Base-by-base conservation (phyloP, 2,888 invertebrate genomes). In the Candidula unifasciata region DNA sequence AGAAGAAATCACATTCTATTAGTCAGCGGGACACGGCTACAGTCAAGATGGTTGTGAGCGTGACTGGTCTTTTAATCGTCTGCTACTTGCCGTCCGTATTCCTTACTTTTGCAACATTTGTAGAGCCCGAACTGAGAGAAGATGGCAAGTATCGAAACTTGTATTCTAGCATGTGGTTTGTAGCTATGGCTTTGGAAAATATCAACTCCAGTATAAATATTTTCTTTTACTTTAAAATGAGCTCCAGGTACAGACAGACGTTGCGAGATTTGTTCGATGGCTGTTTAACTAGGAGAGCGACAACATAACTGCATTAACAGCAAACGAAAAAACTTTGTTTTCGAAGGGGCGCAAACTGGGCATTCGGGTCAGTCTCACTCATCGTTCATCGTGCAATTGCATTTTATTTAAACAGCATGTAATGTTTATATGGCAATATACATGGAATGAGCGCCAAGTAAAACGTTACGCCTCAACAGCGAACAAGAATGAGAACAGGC, bases 131-230 rank as follows among this genome's bases (percentile, higher is more conserved):
- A 13, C 57, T 57, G 57, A 60, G 77, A 21, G 24, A 33, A 18
- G n/a, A 6, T 33, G 77, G 77, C 6, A 54, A 33, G 24, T 60
- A 24, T n/a, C 21, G 57, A 21, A 77, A 57, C 21, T 21, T 13
- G 60, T 60, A 57, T 33, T 77, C 24, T 21, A 57, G 57, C 18
- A 3, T 33, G 18, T 77, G 77, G 77, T 77, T 57, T 5, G 6
- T 60, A 2, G 57, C 60, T 0, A 33, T 57, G 33, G 60, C 57
- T 3, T 6, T 77, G 44, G 77, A 57, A 21, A 60, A 33, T 3
- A 16, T 77, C 35, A 77, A 77, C 60, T 77, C 77, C 33, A 77
- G 77, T 35, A 35, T 60, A 1, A 77, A 77, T 35, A 77, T 77
- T 10, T 33, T 77, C 57, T 57, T 77, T 18, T 77, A 77, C 24